Base-by-base conservation (phyloP, 2,888 invertebrate genomes). In the Ennomos quercinarius region DNA sequence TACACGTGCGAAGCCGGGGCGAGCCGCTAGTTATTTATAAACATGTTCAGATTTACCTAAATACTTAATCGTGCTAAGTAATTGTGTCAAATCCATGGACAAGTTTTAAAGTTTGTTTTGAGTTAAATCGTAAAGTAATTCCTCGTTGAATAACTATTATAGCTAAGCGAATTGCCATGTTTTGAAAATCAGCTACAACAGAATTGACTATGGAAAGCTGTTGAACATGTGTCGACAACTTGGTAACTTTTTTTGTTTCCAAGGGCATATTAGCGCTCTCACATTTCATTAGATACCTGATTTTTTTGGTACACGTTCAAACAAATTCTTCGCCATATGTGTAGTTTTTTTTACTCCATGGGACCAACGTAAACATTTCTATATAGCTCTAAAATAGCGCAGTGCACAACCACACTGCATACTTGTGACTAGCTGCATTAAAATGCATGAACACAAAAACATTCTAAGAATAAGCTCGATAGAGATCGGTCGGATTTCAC, bases 281-380 rank as follows among this genome's bases (percentile, higher is more conserved):
- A 64, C 68, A 71, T 76, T 78, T 76, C 76, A 76, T 68, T 45
- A 57, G 59, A 51, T 84, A 84, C 85, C 85, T 83, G 86, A 73
- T 80, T 83, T 86, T 84, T 86, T 83, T n/a, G n/a, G 74, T 72
- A 42, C 39, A 11, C 48, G 49, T 47, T 45, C 45, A 57, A 49
- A 46, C 54, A 50, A 61, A 70, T 62, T 73, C 71, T 64, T 61
- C 61, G 59, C 73, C 80, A 81, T 76, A 71, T 81, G 79, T 71
- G 69, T 58, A 56, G 54, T 44, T 52, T 61, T 72, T 65, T 67
- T 68, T 72, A 70, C 61, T 36, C 40, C 45, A 43, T 51, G 46
- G 55, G 49, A 44, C 45, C 40, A 38, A 40, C 51, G 52, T 50
- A 50, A 54, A 55, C 51, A 56, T 43, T 17, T 38, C 34, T 27